Base-by-base conservation (phyloP, 2,113 vertebrate genomes). In the Tychaedon coryphoeus region DNA sequence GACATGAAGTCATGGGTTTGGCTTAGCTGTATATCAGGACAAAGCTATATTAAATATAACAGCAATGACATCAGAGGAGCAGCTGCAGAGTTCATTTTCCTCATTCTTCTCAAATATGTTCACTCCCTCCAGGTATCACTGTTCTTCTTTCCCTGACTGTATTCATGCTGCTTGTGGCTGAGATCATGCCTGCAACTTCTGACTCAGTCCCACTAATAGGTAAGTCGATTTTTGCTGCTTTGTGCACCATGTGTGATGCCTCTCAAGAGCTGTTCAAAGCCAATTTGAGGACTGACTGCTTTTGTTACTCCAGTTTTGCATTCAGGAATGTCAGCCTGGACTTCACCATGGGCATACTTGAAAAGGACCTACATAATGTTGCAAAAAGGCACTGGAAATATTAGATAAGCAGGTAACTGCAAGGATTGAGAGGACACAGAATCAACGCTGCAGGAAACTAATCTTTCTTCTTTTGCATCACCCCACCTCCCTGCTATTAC, bases 151-250 rank as follows among this genome's bases (percentile, higher is more conserved):
- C 99, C n/a, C 96, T 99, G 67, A 99, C 99, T 0, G 99, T 99
- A 57, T 99, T 99, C 96, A 99, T 99, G 99, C 96, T 99, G 71
- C 98, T 99, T 79, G 99, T 99, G 50, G 99, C 99, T 62, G 99
- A 99, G 96, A 99, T 99, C 94, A 99, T 99, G 99, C 99, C 99
- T 36, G 98, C 99, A 77, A 99, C 99, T 45, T 99, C 99, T 56
- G 99, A 99, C 97, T 99, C 99, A 0, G 99, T 99, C 78, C 99
- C 99, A 81, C 98, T 99, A 61, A 99, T 99, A 92, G 99, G 99
- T 98, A 97, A 95, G 98, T 87, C 20, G 2, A 60, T 73, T 70
- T 83, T 81, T n/a, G 57, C 24, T 88, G 28, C 14, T 66, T 51
- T 73, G 6, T 83, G 57, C 12, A 19, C 9, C 11, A 28, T 3